Evolutionary conservation across 2,888 invertebrate species (phyloP).

Genomic region (Rotaria socialis): DNA sequence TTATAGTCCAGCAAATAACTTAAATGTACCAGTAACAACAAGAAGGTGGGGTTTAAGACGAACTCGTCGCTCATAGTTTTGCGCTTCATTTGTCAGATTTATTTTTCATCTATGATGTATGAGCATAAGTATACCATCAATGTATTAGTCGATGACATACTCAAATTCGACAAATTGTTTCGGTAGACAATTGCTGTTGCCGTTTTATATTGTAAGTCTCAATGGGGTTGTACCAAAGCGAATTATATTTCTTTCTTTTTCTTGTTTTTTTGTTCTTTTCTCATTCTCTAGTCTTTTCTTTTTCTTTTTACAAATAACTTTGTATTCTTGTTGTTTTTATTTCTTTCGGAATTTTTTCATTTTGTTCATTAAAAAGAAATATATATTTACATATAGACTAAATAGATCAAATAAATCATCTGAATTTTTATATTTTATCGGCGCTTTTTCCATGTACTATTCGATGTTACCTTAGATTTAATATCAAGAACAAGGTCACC

Average conservation of each 20-base stretch:
- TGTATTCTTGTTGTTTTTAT: background rate
- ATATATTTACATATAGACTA: background rate
- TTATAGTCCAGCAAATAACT: background rate
- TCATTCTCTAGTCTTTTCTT: background rate
- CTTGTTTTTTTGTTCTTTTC: background rate
- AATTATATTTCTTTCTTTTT: background rate
- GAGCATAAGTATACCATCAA: background rate
- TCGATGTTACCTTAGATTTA: background rate
- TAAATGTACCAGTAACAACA: background rate
- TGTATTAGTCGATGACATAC: background rate
- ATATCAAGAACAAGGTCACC: slow-evolving; percentile 39
- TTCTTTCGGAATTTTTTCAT: background rate
- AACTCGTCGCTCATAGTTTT: background rate
- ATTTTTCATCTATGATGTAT: background rate
- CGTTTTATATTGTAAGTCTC: background rate
- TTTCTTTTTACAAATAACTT: background rate
- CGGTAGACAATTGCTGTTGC: background rate
- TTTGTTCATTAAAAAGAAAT: background rate
- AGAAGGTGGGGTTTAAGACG: background rate
- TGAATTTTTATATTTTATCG: background rate
- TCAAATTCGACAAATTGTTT: background rate
- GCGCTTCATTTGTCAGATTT: background rate
- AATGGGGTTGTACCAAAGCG: background rate
- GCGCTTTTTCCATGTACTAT: background rate
- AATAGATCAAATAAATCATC: background rate